Base-by-base conservation (phyloP, 2,113 vertebrate species). In the Rhodinocichla rosea region DNA sequence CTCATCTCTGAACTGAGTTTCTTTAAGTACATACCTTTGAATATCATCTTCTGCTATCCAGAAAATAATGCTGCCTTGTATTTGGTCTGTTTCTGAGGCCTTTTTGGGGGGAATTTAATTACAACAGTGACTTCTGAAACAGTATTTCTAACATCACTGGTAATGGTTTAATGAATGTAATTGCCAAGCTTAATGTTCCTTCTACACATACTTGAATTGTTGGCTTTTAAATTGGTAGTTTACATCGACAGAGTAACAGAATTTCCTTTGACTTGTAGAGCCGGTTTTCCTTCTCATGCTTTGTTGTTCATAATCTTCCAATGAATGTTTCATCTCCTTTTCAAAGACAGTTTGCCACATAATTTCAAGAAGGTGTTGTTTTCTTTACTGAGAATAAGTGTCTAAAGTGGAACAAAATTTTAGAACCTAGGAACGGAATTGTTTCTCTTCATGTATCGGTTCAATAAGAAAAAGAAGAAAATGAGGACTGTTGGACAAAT, bases 401-500 rank as follows among this genome's bases (percentile, higher is more conserved):
- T 95, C 89, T 71, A 95, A 90, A 96, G 87, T 90, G 73, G 91
- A 96, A 73, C 30, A 82, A 83, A 76, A 84, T 70, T 77, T 83
- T 94, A 91, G 88, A 94, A 88, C 67, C 40, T 70, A 95, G 77
- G 33, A 94, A 65, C 18, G 62, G 92, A 83, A 90, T 87, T 95
- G 89, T 96, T 81, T 94, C 87, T 75, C 49, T 23, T 82, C 83
- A 56, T 75, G 63, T 80, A 59, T 70, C 1, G 2, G 52, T 94
- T 96, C 87, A 76, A n/a, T 83, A 85, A 93, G 65, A 73, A 95
- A 94, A 82, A 77, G 87, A 87, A 97, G 92, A 96, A 95, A 94
- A 80, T 49, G 1, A 39, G 65, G 68, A 89, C 95, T 90, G 63
- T 78, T 89, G 92, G 87, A 91, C 83, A 70, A 92, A 42, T 3